These are phyloP conservation scores for Idaea aversata DNA, from an alignment of 2,888 invertebrate genomes.

Conservation along the genomic window DNA sequence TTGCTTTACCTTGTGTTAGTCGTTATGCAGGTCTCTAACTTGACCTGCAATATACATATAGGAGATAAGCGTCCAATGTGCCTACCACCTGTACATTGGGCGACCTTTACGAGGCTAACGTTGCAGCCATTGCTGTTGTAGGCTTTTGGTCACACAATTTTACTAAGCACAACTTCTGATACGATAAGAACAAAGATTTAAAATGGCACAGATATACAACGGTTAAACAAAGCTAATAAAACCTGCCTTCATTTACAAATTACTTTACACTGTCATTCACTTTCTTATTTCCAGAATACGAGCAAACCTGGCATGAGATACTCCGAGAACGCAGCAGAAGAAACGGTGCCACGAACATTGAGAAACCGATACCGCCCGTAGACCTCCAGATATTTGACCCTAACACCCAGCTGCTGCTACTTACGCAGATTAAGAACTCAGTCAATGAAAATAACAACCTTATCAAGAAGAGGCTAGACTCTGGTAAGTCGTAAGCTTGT, in stretches of 20 bases:
- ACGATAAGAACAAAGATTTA: no score
- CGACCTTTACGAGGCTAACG: no score
- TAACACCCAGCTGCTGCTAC: constrained; percentile 59
- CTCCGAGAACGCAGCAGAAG: constrained; percentile 82
- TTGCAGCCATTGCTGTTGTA: no score
- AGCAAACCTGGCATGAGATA: constrained; percentile 83
- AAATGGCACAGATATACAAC: no score
- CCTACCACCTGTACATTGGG: no score
- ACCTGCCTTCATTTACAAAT: constrained; percentile 4
- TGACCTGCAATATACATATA: background rate
- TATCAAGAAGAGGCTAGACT: constrained; percentile 65
- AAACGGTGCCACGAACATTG: constrained; percentile 52
- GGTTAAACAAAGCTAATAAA: no score
- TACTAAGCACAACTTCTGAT: no score
- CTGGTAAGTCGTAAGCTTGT: background rate
- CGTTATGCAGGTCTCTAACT: background rate
- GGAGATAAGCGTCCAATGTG: no score
- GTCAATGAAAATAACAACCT: constrained; percentile 72
- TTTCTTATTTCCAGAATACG: constrained; percentile 73
- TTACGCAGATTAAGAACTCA: constrained; percentile 67
- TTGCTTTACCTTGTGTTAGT: no score
- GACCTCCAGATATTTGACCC: constrained; percentile 39
- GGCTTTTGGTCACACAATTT: no score
- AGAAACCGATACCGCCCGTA: constrained; percentile 23
- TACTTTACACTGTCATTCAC: background rate